Base-by-base conservation (phyloP, 2,113 vertebrate genomes). In the Pterocles gutturalis region DNA sequence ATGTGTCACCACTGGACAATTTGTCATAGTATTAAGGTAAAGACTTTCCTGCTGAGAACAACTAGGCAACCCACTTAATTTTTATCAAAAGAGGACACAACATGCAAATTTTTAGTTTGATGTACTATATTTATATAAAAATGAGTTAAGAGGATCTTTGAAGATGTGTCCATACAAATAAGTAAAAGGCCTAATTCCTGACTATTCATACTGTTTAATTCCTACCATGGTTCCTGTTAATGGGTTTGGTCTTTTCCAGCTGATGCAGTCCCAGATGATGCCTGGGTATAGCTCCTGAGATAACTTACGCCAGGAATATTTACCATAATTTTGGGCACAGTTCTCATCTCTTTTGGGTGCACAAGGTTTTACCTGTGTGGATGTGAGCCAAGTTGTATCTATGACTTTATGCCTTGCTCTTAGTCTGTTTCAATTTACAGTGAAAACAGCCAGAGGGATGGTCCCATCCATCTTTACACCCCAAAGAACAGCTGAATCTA, bases 1-100 rank as follows among this genome's bases (percentile, higher is more conserved):
- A 2, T 2, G 0, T 81, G 26, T 84, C 19, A 53, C 10, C 5
- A 1, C 3, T 41, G 12, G 12, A 22, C 1, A 73, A 41, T 61
- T 64, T 70, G 29, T 34, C 11, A 28, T 5, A 31, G 3, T 41
- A 5, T 17, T 46, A 84, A 73, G 10, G 20, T 45, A 72, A 67
- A 69, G 13, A 57, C 1, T 22, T 65, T 51, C 18, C 5, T 77
- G 81, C 49, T 81, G 54, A 81, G 4, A 87, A 10, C 7, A 70
- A 28, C 38, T 38, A 41, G 36, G 51, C 11, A 78, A 51, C 7
- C 25, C 5, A 36, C 4, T 1, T 41, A 48, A 17, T 41, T 84
- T 81, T 77, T 70, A 75, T 57, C 12, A 70, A 66, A 81, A 65
- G 21, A 51, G 9, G 4, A 45, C 21, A 78, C 21, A 85, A 51